Conservation (phyloP, 2,797 vertebrate genomes). For the Natrix natrix region DNA sequence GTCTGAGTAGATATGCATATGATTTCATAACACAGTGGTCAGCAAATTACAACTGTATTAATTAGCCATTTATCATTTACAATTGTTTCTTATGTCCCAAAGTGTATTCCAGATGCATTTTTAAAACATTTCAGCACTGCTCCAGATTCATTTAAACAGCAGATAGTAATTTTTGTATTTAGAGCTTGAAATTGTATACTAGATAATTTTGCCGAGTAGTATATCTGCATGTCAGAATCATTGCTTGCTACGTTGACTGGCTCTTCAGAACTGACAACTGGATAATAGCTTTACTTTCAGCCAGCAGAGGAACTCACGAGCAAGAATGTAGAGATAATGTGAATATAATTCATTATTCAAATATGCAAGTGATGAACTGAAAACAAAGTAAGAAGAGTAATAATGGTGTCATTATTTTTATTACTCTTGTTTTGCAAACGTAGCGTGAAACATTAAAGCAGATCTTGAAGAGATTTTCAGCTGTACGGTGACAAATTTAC, state of each 20-base stretch:
- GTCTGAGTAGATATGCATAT: not conserved
- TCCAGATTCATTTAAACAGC: slow-evolving; percentile 65
- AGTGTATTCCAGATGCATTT: slow-evolving; percentile 65
- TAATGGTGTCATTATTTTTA: slow-evolving; percentile 91
- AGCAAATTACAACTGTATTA: slow-evolving; percentile 70
- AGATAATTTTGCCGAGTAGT: slow-evolving; percentile 71
- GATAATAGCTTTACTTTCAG: slow-evolving; percentile 94
- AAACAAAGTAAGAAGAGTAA: slow-evolving; percentile 85
- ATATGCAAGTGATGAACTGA: slow-evolving; percentile 87
- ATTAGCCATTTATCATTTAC: slow-evolving; percentile 72
- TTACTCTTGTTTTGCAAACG: slow-evolving; percentile 80
- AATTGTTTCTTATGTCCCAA: slow-evolving; percentile 72
- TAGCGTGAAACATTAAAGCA: slow-evolving; percentile 80
- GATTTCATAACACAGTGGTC: slow-evolving; percentile 60
- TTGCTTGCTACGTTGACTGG: slow-evolving; percentile 77
- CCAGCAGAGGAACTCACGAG: slow-evolving; percentile 84
- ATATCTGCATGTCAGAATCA: slow-evolving; percentile 78
- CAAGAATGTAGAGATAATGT: slow-evolving; percentile 89
- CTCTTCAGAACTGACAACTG: slow-evolving; percentile 86
- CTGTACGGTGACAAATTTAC: slow-evolving; percentile 71
- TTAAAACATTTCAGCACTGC: slow-evolving; percentile 67
- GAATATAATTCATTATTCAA: slow-evolving; percentile 99
- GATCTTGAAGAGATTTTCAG: slow-evolving; percentile 66
- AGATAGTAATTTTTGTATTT: slow-evolving; percentile 73
- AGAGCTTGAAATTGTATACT: slow-evolving; percentile 72